Percentiles rank a stretch among this genome's conserved stretches.
phyloP scores from a whole-genome alignment of 1,140 invertebrate species.

The Drosophila cardini region DNA sequence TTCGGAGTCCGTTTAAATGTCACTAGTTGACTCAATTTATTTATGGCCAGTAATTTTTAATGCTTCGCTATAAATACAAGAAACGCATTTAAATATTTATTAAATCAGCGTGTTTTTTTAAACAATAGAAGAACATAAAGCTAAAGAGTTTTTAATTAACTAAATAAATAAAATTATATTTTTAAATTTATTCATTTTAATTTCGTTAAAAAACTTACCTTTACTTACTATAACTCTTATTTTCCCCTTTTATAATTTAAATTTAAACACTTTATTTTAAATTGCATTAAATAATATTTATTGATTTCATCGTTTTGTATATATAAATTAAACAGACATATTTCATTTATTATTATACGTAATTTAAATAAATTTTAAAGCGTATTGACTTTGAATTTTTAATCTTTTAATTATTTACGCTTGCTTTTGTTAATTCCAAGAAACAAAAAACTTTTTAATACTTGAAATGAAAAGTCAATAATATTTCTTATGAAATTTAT shows the following conservation, averaged over 20 bases:
- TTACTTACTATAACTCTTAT: too few species aligned
- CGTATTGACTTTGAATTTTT: slow-evolving; percentile 37
- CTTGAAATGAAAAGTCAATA: slow-evolving; percentile 18
- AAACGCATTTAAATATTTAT: not conserved
- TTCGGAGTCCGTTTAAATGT: slow-evolving; percentile 55
- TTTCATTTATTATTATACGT: slow-evolving; percentile 35
- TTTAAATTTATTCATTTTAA: too few species aligned
- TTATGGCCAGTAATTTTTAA: slow-evolving; percentile 31
- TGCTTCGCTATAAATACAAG: not conserved
- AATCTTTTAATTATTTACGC: slow-evolving; percentile 32
- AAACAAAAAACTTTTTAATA: slow-evolving; percentile 7
- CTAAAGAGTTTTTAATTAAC: too few species aligned
- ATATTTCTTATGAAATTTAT: slow-evolving; percentile 36
- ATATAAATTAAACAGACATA: slow-evolving; percentile 46
- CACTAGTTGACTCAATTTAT: slow-evolving; percentile 55
- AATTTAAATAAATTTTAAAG: slow-evolving; percentile 53
- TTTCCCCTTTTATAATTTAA: too few species aligned
- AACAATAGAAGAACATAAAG: too few species aligned
- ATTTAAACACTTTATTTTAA: slow-evolving; percentile 14
- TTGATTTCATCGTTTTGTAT: slow-evolving; percentile 67
- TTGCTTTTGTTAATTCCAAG: slow-evolving; percentile 31
- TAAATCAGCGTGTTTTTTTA: not conserved
- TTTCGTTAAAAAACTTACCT: too few species aligned
- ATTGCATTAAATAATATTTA: slow-evolving; percentile 82
- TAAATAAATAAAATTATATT: too few species aligned